Conservation (phyloP, 2,113 vertebrate species). For the Pipra filicauda region DNA sequence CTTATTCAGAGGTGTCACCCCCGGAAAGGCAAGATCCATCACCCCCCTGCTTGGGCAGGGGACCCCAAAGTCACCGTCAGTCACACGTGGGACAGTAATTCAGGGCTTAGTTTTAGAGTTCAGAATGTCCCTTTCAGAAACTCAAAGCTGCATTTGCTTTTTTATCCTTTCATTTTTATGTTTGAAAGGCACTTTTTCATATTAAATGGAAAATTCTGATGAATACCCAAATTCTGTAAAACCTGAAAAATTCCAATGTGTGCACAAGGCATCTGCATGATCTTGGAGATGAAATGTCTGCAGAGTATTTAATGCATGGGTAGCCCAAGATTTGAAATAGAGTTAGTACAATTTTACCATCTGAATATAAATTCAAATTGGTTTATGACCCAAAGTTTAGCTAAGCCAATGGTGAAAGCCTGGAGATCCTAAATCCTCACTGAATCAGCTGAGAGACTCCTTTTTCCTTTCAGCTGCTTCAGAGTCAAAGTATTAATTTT, state of each 20-base stretch:
- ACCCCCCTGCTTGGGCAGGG: neutral
- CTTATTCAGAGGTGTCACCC: neutral
- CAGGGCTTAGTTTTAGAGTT: neutral
- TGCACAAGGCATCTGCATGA: neutral
- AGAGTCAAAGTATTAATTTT: neutral
- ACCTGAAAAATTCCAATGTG: fast-evolving
- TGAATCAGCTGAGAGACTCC: neutral
- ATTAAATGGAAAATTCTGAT: neutral
- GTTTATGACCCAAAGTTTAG: neutral
- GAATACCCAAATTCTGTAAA: neutral
- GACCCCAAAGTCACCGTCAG: fast-evolving
- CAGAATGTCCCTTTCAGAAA: neutral
- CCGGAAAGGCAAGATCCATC: neutral
- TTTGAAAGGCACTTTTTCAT: neutral
- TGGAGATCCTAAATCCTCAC: neutral
- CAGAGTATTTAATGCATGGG: neutral
- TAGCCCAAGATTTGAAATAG: neutral
- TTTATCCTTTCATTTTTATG: neutral
- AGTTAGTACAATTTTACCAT: neutral
- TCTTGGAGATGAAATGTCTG: neutral
- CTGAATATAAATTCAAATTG: neutral
- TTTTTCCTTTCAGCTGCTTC: neutral
- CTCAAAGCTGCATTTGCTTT: neutral
- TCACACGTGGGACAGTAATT: too few relatives aligned
- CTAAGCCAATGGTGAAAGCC: neutral